Conservation (phyloP, 2,888 invertebrate genomes). For the Sesamia inferens region DNA sequence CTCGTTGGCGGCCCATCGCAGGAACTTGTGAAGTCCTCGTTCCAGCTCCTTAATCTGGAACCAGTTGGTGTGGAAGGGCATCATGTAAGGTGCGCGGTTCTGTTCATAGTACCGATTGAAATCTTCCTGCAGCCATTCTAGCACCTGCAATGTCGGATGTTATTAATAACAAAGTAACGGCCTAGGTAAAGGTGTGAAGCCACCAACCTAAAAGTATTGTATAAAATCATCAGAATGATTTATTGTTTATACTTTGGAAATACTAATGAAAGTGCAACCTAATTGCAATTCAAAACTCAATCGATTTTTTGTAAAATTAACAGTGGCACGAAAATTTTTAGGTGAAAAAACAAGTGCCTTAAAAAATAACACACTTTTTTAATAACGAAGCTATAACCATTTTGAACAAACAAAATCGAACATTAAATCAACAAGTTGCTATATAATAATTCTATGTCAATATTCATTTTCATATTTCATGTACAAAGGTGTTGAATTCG, state of each 20-base stretch:
- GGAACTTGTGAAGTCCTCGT: conserved; percentile 95
- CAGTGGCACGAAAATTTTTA: conserved; percentile 11
- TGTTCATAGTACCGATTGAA: conserved; percentile 96
- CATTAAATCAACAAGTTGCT: conserved; percentile 50
- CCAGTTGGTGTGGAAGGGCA: conserved; percentile 99
- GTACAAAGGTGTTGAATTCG: conserved; percentile 18
- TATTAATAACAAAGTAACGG: conserved; percentile 8
- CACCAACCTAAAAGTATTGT: not conserved
- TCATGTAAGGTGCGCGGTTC: conserved; percentile 97
- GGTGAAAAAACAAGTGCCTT: conserved; percentile 23
- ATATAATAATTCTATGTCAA: conserved; percentile 30
- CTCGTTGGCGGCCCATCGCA: conserved; percentile 93
- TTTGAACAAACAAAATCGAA: conserved; percentile 37
- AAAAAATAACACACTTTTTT: conserved; percentile 36
- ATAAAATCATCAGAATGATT: not conserved
- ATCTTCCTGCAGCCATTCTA: conserved; percentile 97
- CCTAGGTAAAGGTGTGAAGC: not conserved
- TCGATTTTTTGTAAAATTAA: conserved; percentile 22
- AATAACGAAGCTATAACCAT: conserved; percentile 36
- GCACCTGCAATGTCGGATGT: conserved; percentile 88
- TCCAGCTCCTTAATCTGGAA: conserved; percentile 96
- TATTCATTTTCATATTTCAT: conserved; percentile 39
- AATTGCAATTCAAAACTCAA: conserved; percentile 17
- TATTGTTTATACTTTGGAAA: too few relatives aligned
- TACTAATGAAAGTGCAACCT: not conserved